Base-by-base conservation (phyloP, 2,888 invertebrate species). In the Phania funesta region DNA sequence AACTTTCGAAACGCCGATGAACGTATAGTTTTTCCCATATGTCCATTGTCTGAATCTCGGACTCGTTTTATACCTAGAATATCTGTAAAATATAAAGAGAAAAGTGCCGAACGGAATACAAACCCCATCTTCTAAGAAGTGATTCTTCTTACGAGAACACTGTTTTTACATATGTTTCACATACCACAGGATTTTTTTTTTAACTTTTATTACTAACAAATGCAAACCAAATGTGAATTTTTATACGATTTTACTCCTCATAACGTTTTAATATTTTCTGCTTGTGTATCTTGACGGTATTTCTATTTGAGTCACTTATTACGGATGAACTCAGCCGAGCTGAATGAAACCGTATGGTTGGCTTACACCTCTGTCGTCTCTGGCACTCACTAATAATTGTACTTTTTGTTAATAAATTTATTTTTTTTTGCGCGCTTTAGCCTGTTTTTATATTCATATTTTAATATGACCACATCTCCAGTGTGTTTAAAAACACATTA, bases 401-500 rank as follows among this genome's bases (percentile, higher is more conserved):
- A 44, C n/a, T 62, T 41, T 73, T 41, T 73, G 67, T 77, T 74
- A 81, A 81, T 76, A 65, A 76, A 62, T 50, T 26, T 67, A 20
- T 52, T 22, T 16, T 9, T 4, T 41, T 48, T 35, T 41, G 62
- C 8, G 24, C 22, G 29, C 18, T 68, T 64, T 24, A 2, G 11
- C 9, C 44, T 29, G 3, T 38, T 52, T 52, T 11, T 3, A 38
- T 48, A 13, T 38, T 5, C 26, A 60, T 52, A 16, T 50, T 38
- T 52, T 44, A 44, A 56, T 60, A 50, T 44, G 6, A 13, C 41
- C 20, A 76, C 52, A 68, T 44, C 54, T 54, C 29, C 38, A 54
- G 54, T 67, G 48, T 74, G 41, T 77, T 77, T 77, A 81, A 77
- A 77, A 81, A 67, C 73, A 46, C 73, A 77, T 73, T 81, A 77